Percentiles rank a stretch among this genome's conserved stretches.
Evolutionary conservation across 2,113 vertebrate species (phyloP).

Genomic region (Lathamus discolor): DNA sequence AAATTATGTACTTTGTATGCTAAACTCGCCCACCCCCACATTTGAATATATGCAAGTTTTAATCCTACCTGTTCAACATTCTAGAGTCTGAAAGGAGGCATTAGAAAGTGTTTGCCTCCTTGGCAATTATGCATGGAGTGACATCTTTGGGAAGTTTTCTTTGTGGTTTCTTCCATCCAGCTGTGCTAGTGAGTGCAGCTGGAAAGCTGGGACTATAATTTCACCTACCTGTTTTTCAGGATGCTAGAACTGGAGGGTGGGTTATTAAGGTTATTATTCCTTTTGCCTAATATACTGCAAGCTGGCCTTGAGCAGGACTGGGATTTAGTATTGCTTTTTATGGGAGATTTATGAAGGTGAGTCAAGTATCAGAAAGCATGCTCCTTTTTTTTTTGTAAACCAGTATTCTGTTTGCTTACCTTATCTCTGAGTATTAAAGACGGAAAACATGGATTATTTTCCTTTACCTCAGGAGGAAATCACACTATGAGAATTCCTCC

Average conservation of each 20-base stretch:
- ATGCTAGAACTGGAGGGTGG: not conserved
- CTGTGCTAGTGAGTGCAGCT: not conserved
- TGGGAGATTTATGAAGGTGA: not conserved
- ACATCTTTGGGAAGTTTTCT: not conserved
- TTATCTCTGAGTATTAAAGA: conserved; percentile 21
- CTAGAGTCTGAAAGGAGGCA: not conserved
- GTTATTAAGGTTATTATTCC: not conserved
- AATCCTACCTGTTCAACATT: not conserved
- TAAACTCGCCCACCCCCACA: not conserved
- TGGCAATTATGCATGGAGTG: not conserved
- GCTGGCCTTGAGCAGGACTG: not conserved
- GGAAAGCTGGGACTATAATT: not conserved
- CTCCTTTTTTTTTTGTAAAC: not conserved
- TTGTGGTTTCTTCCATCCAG: not conserved
- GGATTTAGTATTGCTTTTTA: not conserved
- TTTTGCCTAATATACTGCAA: not conserved
- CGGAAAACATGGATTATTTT: conserved; percentile 7
- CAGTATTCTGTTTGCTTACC: conserved; percentile 10
- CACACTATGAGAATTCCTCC: not conserved
- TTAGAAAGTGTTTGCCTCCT: not conserved
- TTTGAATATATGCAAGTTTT: not conserved
- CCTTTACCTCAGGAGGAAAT: not conserved
- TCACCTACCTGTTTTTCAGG: not conserved
- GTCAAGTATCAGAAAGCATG: not conserved
- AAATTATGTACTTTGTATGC: not conserved